Percentiles rank a stretch among this genome's conserved stretches.
These are phyloP conservation scores for Myopa testacea DNA, from an alignment of 2,888 invertebrate species.

Conservation along the genomic window DNA sequence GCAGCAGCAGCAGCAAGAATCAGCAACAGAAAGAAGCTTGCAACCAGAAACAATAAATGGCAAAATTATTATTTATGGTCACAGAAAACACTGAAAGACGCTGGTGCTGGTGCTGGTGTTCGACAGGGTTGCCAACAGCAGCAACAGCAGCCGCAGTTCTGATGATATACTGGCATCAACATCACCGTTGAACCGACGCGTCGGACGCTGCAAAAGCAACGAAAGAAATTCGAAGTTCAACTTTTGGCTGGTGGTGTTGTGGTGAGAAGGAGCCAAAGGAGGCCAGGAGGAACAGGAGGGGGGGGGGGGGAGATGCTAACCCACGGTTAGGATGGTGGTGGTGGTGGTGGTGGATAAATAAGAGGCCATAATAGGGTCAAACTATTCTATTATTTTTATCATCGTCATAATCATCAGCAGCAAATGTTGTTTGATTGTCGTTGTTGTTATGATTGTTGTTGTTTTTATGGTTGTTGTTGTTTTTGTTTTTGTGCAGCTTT, in stretches of 20 bases:
- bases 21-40: constrained; percentile 22
- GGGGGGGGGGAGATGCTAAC: too few species aligned
- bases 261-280: neutral
- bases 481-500: too few species aligned
- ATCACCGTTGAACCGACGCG: constrained; percentile 44
- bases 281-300: constrained; percentile 33
- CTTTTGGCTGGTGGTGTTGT: constrained; percentile 14
- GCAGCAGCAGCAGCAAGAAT: neutral
- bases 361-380: constrained; percentile 48
- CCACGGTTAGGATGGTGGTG: neutral
- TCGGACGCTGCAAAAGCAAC: constrained; percentile 40
- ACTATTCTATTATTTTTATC: constrained; percentile 47
- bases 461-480: neutral
- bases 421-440: neutral
- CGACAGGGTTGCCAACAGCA: constrained; percentile 35
- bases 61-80: constrained; percentile 46
- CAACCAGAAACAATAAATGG: constrained; percentile 45
- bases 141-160: constrained; percentile 42
- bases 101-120: constrained; percentile 33
- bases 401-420: constrained; percentile 43
- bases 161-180: constrained; percentile 53
- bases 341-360: constrained; percentile 15
- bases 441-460: too few species aligned
- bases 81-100: constrained; percentile 35
- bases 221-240: constrained; percentile 34